Evolutionary conservation across 2,113 vertebrate species (phyloP), one percentile per base, ranked within the genome.

Genomic region (Grallaria varia): DNA sequence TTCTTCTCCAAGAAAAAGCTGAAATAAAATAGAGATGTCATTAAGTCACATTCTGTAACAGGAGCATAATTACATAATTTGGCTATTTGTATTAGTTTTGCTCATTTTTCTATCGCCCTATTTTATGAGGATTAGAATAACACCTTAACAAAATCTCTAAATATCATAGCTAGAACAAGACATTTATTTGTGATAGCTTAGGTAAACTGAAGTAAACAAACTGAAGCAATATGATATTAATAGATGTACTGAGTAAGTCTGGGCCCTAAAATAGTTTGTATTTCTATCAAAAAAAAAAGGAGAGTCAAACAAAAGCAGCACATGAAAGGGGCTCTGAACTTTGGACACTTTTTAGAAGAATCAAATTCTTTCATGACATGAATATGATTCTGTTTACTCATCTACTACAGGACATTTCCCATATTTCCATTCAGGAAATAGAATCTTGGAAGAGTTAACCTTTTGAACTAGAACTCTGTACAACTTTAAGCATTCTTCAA

Each of bases 1-100:
- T 99, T 99, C 98, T 99, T 99, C 98, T 99, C 99, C 98, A 99
- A 97, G 97, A 99, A 99, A 97, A 99, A 99, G 97, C 99, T 99
- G 94, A 67, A 94, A 97, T 40, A 85, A 83, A 97, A 94, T 2
- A 62, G 69, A 76, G 5, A 13, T 11, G 33, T 90, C 63, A 93
- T 44, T 30, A 88, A 67, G 18, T 49, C 45, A 55, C 39, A 62
- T 28, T 18, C 4, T 63, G 2, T 84, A 83, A 69, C 7, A 89
- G 55, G 23, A 87, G 49, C 3, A 28, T 44, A 40, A 56, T 31
- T 28, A 53, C 3, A 25, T 47, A n/a, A 58, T 30, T 39, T 66
- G 33, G 35, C 8, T 42, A 67, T 40, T 7, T 76, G 14, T 35
- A 55, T 25, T 52, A 56, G 9, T 67, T 39, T 66, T n/a, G 14